Evolutionary conservation across 2,113 vertebrate genomes (phyloP).

Genomic region (Chlorodrepanis virens): DNA sequence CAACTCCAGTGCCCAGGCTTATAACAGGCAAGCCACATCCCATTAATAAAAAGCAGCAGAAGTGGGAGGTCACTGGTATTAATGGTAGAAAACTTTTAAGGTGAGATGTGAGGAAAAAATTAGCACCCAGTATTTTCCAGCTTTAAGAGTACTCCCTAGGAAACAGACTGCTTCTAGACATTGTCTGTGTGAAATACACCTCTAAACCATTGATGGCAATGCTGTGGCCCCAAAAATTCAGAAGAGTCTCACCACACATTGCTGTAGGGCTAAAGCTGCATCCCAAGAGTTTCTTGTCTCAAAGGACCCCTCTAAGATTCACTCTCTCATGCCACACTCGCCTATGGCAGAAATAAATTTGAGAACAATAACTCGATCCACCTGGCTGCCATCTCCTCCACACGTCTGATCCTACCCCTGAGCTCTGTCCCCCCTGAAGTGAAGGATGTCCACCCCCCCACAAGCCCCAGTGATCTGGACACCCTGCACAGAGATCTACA

Average conservation of each 20-base stretch:
- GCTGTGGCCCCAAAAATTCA: neutral
- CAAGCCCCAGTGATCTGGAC: neutral
- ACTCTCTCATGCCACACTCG: neutral
- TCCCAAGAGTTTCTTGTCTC: neutral
- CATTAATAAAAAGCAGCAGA: neutral
- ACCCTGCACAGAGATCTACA: neutral
- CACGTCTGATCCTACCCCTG: neutral
- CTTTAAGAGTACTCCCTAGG: neutral
- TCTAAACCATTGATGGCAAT: neutral
- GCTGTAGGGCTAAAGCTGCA: neutral
- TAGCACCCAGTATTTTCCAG: neutral
- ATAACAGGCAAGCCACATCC: neutral
- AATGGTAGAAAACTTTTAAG: neutral
- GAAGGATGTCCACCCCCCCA: neutral
- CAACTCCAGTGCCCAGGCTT: neutral
- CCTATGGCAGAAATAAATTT: neutral
- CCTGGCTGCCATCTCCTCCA: neutral
- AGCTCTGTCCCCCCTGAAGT: neutral
- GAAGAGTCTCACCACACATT: neutral
- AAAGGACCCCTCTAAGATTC: neutral
- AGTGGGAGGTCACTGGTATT: neutral
- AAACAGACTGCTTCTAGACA: neutral
- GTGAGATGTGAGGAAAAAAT: neutral
- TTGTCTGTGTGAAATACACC: neutral
- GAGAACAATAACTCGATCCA: neutral